Evolutionary conservation across 92 coral and sea anemone genomes (phyloP).

Genomic region (Virgularia gustaviana): DNA sequence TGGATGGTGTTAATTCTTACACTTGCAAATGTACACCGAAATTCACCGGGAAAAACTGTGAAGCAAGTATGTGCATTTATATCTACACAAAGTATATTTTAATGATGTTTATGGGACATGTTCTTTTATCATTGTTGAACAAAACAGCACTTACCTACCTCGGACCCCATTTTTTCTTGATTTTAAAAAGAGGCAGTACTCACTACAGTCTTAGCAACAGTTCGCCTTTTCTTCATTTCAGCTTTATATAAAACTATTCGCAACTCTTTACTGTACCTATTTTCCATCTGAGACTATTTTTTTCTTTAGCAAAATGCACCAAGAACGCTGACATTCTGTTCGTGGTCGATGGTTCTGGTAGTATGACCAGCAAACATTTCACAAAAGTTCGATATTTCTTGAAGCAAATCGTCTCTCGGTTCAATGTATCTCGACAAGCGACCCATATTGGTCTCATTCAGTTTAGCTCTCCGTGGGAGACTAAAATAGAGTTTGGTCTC

Average conservation of each 20-base stretch:
- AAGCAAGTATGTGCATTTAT: background rate
- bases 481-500: constrained; percentile 27
- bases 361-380: constrained; percentile 8
- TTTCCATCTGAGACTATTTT: no score
- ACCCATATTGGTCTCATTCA: constrained; percentile 30
- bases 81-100: no score
- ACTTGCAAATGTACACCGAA: constrained; percentile 8
- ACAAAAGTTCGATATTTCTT: constrained; percentile 9
- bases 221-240: no score
- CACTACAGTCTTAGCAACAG: no score
- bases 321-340: constrained; percentile 28
- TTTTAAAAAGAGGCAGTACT: no score
- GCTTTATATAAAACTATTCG: no score
- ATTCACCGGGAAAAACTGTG: constrained; percentile 10
- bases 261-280: no score
- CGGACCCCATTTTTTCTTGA: no score
- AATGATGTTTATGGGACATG: no score
- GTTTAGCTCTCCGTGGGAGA: constrained; percentile 30
- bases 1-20: constrained; percentile 20
- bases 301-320: constrained; percentile 5
- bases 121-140: no score
- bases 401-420: constrained; percentile 30
- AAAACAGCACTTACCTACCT: no score
- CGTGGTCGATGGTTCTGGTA: constrained; percentile 33
- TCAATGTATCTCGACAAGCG: constrained; percentile 8